Evolutionary conservation across 2,888 invertebrate genomes (phyloP), one percentile per base, ranked within the genome.

Genomic region (Charanyca ferruginea): DNA sequence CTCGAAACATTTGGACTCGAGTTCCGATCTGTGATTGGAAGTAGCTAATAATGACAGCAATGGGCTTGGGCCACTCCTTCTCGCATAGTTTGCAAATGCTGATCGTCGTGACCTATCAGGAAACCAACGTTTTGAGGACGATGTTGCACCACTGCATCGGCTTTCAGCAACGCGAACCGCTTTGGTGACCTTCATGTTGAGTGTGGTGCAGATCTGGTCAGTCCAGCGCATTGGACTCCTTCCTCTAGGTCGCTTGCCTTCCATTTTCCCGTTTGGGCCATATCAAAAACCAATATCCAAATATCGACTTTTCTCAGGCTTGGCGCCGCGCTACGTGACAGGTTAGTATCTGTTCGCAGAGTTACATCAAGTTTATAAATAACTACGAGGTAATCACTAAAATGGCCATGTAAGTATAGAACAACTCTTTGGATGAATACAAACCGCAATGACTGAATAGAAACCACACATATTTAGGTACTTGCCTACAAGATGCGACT

Each of bases 391-490:
- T 65, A 44, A 38, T 67, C n/a, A 23, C 64, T 49, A 13, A 45
- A 35, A 65, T 22, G 52, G 11, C 52, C 66, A 35, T 47, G 73
- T n/a, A n/a, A n/a, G n/a, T 52, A 42, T 18, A 11, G 18, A 48
- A 35, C 48, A 38, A 25, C 41, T 41, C 28, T 32, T 16, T 32
- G 32, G 32, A 52, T 65, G 73, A 53, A 38, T 23, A 18, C 51
- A 48, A 58, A 73, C 78, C 78, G 44, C 81, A 80, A 66, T 66
- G 62, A 63, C 25, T 55, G 25, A 28, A 54, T 58, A 42, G 28
- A 47, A 48, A 25, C 22, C n/a, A n/a, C n/a, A n/a, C n/a, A n/a
- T 52, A 63, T 41, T n/a, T 16, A 42, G 0, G 11, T 32, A 6
- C n/a, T n/a, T n/a, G n/a, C 28, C 28, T 7, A 28, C 41, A 22